These are phyloP conservation scores for Solea solea DNA, from an alignment of 2,113 vertebrate genomes.

Conservation along the genomic window DNA sequence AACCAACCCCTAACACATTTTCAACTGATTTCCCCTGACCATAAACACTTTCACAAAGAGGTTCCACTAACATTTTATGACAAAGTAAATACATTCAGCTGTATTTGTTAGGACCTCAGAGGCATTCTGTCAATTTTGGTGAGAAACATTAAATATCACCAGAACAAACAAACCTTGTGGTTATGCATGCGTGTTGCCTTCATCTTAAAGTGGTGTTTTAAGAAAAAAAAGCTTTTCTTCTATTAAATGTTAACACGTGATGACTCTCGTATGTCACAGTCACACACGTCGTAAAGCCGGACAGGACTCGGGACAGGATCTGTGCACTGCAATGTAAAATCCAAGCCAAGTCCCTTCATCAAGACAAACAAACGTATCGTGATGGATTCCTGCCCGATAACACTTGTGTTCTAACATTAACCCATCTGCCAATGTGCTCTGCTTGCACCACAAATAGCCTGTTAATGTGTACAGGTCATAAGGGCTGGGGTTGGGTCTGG, in stretches of 20 bases:
- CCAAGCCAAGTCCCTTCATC: neutral
- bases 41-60: too few species aligned
- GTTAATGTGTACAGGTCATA: conserved; percentile 54
- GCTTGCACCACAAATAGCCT: conserved; percentile 27
- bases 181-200: too few species aligned
- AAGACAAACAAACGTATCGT: neutral
- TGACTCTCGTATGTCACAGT: neutral
- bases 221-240: neutral
- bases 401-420: conserved; percentile 22
- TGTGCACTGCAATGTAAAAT: too few species aligned
- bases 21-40: too few species aligned
- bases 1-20: too few species aligned
- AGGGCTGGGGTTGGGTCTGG: conserved; percentile 22
- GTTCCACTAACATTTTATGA: too few species aligned
- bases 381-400: neutral
- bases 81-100: too few species aligned
- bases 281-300: neutral
- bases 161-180: too few species aligned
- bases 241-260: neutral
- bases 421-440: neutral
- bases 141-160: too few species aligned
- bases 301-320: neutral
- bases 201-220: too few species aligned
- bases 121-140: too few species aligned
- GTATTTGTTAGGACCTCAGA: too few species aligned